Conservation (phyloP, 2,113 vertebrate genomes). For the Sakesphorus luctuosus region DNA sequence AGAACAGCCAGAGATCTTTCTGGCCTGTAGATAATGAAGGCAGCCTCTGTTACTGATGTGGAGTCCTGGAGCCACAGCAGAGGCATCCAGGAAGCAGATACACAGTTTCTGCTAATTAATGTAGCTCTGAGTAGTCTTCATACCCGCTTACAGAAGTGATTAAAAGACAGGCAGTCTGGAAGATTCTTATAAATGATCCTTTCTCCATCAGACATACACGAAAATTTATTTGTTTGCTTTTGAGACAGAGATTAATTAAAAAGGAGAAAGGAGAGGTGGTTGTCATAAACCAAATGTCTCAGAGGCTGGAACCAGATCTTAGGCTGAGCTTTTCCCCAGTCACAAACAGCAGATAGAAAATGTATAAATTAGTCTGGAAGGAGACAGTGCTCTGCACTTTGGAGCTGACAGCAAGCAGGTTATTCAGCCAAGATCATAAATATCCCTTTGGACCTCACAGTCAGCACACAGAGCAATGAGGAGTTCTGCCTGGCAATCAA, state of each 20-base stretch:
- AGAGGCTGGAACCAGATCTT: background rate
- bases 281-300: background rate
- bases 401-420: background rate
- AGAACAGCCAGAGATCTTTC: background rate
- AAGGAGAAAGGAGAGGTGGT: background rate
- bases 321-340: background rate
- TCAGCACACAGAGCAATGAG: background rate
- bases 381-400: background rate
- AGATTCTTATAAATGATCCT: background rate
- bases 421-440: background rate
- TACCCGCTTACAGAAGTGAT: background rate
- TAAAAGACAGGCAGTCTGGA: background rate
- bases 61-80: background rate
- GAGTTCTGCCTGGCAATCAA: background rate
- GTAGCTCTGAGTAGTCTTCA: background rate
- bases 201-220: background rate
- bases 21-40: background rate
- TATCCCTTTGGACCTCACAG: background rate
- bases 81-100: background rate
- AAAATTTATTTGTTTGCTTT: background rate
- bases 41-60: fast-evolving
- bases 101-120: background rate
- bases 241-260: background rate
- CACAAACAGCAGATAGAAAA: background rate
- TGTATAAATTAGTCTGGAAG: background rate